Percentiles rank a stretch among this genome's conserved stretches.
phyloP scores from a whole-genome alignment of 2,113 vertebrate species.

The Corythaeola cristata region DNA sequence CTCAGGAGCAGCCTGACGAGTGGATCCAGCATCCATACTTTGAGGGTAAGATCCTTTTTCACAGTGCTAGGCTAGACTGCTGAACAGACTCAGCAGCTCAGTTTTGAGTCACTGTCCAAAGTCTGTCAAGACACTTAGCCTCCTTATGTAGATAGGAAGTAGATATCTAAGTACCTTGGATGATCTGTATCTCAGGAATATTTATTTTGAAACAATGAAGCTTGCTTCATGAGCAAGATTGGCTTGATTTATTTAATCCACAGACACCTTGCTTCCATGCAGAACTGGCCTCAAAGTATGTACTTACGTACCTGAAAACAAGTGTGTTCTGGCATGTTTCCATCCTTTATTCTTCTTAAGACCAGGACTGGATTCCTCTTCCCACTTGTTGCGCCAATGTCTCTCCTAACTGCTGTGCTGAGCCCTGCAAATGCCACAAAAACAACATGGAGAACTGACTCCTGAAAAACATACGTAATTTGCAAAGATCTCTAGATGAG shows the following conservation, averaged over 20 bases:
- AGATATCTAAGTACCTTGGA: background rate
- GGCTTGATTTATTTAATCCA: background rate
- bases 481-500: background rate
- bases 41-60: background rate
- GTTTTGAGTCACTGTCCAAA: background rate
- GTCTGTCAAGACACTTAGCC: background rate
- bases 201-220: background rate
- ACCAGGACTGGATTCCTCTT: background rate
- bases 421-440: background rate
- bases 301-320: background rate
- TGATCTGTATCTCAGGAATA: background rate
- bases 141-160: background rate
- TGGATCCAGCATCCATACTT: background rate
- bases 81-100: background rate
- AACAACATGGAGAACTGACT: background rate
- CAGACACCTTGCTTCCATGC: background rate
- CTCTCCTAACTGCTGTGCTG: background rate
- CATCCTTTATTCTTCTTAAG: background rate
- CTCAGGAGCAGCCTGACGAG: background rate
- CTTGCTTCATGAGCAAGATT: background rate
- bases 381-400: too few species aligned
- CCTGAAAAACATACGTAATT: background rate
- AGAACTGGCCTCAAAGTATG: background rate
- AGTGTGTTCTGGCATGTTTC: fast-evolving
- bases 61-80: too few species aligned